Evolutionary conservation across 2,113 vertebrate genomes (phyloP).

Genomic region (Nipponia nippon): DNA sequence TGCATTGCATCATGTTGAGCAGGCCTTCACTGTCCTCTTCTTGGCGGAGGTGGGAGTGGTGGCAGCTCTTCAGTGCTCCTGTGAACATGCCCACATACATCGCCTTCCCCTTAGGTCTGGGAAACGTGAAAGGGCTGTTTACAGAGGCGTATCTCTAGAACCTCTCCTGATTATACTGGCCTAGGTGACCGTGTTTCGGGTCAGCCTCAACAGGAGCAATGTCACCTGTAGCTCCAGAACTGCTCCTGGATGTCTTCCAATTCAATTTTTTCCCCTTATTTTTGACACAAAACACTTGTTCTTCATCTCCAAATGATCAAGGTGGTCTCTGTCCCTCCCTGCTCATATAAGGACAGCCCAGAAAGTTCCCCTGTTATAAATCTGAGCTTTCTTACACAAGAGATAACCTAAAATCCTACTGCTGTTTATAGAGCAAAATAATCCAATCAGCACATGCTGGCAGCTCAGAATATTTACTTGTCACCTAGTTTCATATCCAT

Average conservation of each 20-base stretch:
- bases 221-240: background rate
- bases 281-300: background rate
- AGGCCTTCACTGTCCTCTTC: background rate
- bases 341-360: background rate
- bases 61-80: background rate
- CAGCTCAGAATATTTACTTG: background rate
- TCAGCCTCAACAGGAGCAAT: background rate
- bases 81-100: background rate
- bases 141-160: background rate
- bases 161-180: background rate
- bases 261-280: background rate
- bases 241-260: background rate
- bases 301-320: background rate
- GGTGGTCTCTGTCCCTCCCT: background rate
- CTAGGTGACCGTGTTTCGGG: background rate
- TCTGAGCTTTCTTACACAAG: background rate
- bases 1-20: fast-evolving
- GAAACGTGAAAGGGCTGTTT: background rate
- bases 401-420: background rate
- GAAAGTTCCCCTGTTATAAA: background rate
- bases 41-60: background rate
- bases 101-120: background rate
- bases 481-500: background rate
- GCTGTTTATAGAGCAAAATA: background rate
- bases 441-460: background rate